Evolutionary conservation across 92 coral and sea anemone genomes (phyloP).

Genomic region (Micromussa lordhowensis): DNA sequence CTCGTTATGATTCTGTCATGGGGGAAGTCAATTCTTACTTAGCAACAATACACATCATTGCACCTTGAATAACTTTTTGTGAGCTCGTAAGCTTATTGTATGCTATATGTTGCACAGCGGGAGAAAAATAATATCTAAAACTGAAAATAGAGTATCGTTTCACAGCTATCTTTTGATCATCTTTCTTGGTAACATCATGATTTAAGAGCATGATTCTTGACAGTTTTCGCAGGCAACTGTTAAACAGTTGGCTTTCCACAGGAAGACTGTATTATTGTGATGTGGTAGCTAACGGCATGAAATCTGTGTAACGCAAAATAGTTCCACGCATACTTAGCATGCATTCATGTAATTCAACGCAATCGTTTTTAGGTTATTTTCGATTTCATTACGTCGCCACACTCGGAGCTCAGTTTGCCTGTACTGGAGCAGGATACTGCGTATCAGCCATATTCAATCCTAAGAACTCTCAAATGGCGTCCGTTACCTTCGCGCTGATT

Average conservation of each 20-base stretch:
- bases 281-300: background rate
- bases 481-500: conserved; percentile 74
- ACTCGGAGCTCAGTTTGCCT: conserved; percentile 78
- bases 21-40: background rate
- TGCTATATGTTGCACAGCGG: too few species aligned
- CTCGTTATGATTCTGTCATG: too few species aligned
- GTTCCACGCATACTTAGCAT: background rate
- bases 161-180: too few species aligned
- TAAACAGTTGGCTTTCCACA: background rate
- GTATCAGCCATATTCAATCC: conserved; percentile 88
- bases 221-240: background rate
- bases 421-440: conserved; percentile 86
- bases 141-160: too few species aligned
- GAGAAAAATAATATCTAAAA: too few species aligned
- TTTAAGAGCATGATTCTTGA: too few species aligned
- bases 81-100: too few species aligned
- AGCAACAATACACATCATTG: background rate
- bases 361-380: conserved; percentile 54
- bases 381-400: conserved; percentile 72
- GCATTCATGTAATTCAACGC: background rate
- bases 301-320: background rate
- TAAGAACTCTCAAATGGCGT: conserved; percentile 92
- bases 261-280: background rate
- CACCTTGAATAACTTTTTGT: background rate
- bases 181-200: too few species aligned